Evolutionary conservation across 2,113 vertebrate species (phyloP).

Genomic region (Campylomormyrus numenius): DNA sequence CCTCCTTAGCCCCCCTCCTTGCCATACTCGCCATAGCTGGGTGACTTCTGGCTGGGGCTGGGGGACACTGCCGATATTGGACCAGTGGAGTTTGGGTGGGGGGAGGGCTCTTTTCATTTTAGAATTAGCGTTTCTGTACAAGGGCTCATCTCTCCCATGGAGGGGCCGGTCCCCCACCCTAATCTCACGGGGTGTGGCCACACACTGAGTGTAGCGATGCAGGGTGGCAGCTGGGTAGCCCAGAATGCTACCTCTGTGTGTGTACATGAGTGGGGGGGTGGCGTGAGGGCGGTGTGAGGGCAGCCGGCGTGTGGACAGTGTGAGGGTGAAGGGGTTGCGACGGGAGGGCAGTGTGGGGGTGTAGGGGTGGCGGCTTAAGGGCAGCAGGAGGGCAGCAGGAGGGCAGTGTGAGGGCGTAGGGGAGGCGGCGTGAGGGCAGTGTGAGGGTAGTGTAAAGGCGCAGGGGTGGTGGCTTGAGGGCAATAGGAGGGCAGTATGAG

Average conservation of each 20-base stretch:
- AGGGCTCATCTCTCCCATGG: background rate
- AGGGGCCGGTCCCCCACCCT: background rate
- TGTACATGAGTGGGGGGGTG: constrained; percentile 3
- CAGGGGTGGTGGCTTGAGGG: too few relatives aligned
- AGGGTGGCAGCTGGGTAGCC: background rate
- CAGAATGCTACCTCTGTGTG: background rate
- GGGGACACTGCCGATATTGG: background rate
- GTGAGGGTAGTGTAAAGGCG: background rate
- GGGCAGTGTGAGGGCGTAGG: background rate
- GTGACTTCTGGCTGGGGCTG: background rate
- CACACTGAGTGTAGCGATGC: background rate
- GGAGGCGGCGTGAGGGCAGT: too few relatives aligned
- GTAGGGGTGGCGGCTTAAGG: too few relatives aligned
- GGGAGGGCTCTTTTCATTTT: background rate
- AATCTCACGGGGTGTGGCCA: background rate
- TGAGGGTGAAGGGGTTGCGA: background rate
- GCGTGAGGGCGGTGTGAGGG: background rate
- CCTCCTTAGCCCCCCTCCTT: background rate
- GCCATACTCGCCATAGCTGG: constrained; percentile 25
- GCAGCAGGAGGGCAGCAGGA: too few relatives aligned
- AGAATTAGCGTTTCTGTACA: background rate
- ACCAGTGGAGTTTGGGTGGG: background rate
- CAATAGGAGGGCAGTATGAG: too few relatives aligned
- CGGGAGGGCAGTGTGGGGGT: background rate
- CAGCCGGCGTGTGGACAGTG: background rate